phyloP scores from a whole-genome alignment of 2,797 vertebrate genomes.

The Anguilla marmorata region DNA sequence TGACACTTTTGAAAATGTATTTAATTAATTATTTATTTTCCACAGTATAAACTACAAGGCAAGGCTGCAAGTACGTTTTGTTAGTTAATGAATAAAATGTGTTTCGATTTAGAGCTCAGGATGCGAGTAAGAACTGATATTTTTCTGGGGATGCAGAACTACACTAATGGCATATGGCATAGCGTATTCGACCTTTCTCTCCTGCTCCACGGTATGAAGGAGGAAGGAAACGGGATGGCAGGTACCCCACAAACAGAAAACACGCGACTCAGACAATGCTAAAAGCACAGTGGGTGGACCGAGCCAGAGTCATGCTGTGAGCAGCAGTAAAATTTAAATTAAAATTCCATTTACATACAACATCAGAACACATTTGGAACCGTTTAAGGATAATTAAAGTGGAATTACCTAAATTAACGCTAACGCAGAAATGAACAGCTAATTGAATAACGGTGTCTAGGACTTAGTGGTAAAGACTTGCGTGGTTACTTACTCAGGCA shows the following conservation, averaged over 20 bases:
- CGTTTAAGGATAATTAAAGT: not conserved
- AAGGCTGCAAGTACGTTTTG: no score
- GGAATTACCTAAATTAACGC: not conserved
- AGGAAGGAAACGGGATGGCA: not conserved
- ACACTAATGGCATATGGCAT: not conserved
- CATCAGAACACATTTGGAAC: not conserved
- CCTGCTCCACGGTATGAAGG: not conserved
- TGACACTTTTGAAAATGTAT: no score
- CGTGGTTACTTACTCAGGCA: not conserved
- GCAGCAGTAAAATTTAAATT: not conserved
- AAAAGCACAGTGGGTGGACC: not conserved
- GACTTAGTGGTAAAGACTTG: not conserved
- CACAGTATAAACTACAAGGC: no score
- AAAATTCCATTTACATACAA: not conserved
- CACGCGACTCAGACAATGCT: not conserved
- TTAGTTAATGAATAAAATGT: no score
- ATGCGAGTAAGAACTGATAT: not conserved
- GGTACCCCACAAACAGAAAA: not conserved
- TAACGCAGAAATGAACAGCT: not conserved
- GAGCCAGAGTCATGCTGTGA: not conserved
- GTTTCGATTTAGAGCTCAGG: not conserved
- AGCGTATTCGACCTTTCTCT: not conserved
- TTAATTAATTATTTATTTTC: no score
- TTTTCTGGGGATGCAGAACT: not conserved
- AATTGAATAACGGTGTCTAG: not conserved